Base-by-base conservation (phyloP, 2,888 invertebrate genomes). In the Folsomia candida region DNA sequence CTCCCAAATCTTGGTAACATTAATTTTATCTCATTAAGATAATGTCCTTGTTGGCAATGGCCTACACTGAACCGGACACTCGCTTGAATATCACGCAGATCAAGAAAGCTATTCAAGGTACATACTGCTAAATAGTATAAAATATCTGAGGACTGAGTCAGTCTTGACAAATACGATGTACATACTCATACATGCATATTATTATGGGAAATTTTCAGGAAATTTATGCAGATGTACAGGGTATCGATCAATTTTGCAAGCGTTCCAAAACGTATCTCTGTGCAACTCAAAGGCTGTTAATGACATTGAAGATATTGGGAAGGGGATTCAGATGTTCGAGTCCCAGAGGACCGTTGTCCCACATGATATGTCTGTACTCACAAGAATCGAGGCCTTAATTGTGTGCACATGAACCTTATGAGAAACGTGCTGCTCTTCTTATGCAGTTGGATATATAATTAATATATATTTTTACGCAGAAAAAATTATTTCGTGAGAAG, bases 141-240 rank as follows among this genome's bases (percentile, higher is more conserved):
- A n/a, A n/a, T n/a, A n/a, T n/a, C n/a, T n/a, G n/a, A n/a, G n/a
- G n/a, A n/a, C n/a, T n/a, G n/a, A n/a, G 14, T 14, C 14, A 47
- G 47, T 14, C 14, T 47, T 47, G 20, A 6, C 57, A 57, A 47
- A 47, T 47, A 47, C 18, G 9, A 11, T 11, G 6, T 6, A 6
- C 57, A 57, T 22, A 57, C 20, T 57, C 6, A 57, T 57, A 22
- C 11, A 6, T 22, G 9, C 18, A 18, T 11, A 47, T 47, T 11
- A 47, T 57, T 57, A 37, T n/a, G n/a, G n/a, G n/a, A n/a, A n/a
- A 47, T 11, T 11, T 81, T 27, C 79, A 86, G 88, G 88, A 9
- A 88, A 88, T 79, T 85, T 97, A 9, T 97, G 96, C 80, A 87
- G 96, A 72, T 97, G 97, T 82, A 97, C 97, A 0, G 97, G 97